phyloP scores from a whole-genome alignment of 2,113 vertebrate genomes.

The Mus spicilegus region DNA sequence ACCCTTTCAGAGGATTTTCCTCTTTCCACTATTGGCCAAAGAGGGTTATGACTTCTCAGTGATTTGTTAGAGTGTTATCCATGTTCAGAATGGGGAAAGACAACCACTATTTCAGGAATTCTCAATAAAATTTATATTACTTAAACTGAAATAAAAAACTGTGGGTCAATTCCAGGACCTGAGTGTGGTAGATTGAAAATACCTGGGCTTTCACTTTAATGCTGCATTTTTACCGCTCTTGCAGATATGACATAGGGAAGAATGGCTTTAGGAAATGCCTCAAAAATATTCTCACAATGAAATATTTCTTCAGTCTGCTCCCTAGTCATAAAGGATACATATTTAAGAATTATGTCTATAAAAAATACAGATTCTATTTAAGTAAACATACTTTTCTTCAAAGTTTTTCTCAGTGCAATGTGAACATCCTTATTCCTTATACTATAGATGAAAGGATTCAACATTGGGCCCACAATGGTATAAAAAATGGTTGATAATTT shows the following conservation, averaged over 20 bases:
- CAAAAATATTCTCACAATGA: not conserved
- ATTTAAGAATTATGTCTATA: not conserved
- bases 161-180: not conserved
- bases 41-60: no score
- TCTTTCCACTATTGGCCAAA: no score
- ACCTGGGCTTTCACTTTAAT: no score
- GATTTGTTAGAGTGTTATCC: no score
- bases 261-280: no score
- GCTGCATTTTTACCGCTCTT: no score
- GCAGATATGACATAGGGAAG: no score
- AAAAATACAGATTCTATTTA: not conserved
- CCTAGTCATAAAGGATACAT: not conserved
- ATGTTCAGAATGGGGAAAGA: no score
- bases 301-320: no score
- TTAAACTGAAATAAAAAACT: not conserved
- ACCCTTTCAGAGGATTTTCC: no score
- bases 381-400: not conserved
- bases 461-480: conserved; percentile 30
- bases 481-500: conserved; percentile 48
- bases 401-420: conserved; percentile 16
- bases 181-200: no score
- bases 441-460: conserved; percentile 61
- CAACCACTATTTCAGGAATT: no score
- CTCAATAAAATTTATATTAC: not conserved
- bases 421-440: conserved; percentile 51